Evolutionary conservation across 2,888 invertebrate genomes (phyloP), one percentile per base, ranked within the genome.

Genomic region (Stenichneumon culpator): DNA sequence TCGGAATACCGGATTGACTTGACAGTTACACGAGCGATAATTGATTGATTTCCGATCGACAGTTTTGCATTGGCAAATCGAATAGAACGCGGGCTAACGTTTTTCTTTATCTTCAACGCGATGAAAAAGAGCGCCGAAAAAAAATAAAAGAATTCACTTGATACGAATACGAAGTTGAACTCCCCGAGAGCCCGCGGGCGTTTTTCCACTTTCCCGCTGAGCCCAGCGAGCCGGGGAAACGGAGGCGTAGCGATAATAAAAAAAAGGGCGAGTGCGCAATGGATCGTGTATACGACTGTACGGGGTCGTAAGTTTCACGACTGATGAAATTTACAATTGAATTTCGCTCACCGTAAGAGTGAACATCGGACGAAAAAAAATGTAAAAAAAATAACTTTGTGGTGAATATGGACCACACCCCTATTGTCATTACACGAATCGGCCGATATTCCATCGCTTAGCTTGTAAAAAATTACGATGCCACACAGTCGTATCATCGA

Each of bases 11-110:
- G 39, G 39, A 39, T 16, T 60, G 4, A 25, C 2, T 14, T 16
- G 28, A 60, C 60, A 28, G 22, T 60, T 60, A 60, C 60, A 60
- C 25, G 60, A 60, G 14, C 11, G 60, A 60, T 60, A 60, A 22
- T 7, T 5, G 9, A 16, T 39, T 22, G 25, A 60, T 28, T 25
- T 28, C 25, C 60, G 54, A 60, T 11, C 14, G 19, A 6, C 6
- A 9, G 22, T 54, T 54, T n/a, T n/a, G 50, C 54, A 19, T 25
- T 11, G 60, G 28, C 25, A 25, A 22, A 25, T 60, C 28, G 60
- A 28, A 28, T 60, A 7, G 16, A 60, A 14, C 25, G 60, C 60
- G 25, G 11, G n/a, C 3, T 28, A 25, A 25, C 1, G 28, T 28
- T 60, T 28, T 28, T 60, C 25, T 54, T 54, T 54, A 9, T 54